phyloP scores from a whole-genome alignment of 2,888 invertebrate genomes.

The Drosophila mayaguana region DNA sequence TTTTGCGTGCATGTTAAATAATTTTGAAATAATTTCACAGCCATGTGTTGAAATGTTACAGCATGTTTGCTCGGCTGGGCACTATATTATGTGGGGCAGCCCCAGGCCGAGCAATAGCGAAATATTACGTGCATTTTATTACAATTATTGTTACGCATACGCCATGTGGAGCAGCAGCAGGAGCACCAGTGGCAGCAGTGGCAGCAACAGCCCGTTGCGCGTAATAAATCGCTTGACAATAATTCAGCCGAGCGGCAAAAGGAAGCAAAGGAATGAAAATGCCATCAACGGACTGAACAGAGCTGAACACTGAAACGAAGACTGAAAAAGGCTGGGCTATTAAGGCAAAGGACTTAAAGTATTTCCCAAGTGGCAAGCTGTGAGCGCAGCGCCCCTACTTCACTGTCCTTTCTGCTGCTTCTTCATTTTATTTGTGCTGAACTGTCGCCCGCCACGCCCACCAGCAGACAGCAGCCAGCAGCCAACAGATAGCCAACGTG shows the following conservation, averaged over 20 bases:
- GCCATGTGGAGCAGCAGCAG: slow-evolving; percentile 65
- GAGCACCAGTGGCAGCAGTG: slow-evolving; percentile 8
- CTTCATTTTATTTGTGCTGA: background rate
- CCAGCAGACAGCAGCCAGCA: background rate
- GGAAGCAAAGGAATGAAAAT: slow-evolving; percentile 30
- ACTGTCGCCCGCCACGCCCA: slow-evolving; percentile 16
- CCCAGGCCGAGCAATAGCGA: slow-evolving; percentile 39
- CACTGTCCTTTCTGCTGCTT: background rate
- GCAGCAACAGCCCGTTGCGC: slow-evolving; percentile 51
- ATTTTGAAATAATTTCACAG: slow-evolving; percentile 1
- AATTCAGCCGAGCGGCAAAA: slow-evolving; percentile 56
- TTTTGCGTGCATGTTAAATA: background rate
- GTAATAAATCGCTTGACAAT: slow-evolving; percentile 76
- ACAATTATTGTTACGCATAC: slow-evolving; percentile 78
- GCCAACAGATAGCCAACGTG: slow-evolving; percentile 24
- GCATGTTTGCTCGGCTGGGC: slow-evolving; percentile 11
- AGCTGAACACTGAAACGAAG: slow-evolving; percentile 17
- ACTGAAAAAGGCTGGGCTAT: slow-evolving; percentile 59
- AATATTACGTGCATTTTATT: slow-evolving; percentile 60
- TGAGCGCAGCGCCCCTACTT: slow-evolving; percentile 30
- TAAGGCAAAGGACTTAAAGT: slow-evolving; percentile 74
- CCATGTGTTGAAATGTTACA: background rate
- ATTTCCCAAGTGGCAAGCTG: slow-evolving; percentile 66
- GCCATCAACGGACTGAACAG: slow-evolving; percentile 1
- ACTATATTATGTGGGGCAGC: slow-evolving; percentile 8